Percentiles rank a stretch among this genome's conserved stretches.
phyloP scores from a whole-genome alignment of 2,888 invertebrate species.

The Plemyria rubiginata region DNA sequence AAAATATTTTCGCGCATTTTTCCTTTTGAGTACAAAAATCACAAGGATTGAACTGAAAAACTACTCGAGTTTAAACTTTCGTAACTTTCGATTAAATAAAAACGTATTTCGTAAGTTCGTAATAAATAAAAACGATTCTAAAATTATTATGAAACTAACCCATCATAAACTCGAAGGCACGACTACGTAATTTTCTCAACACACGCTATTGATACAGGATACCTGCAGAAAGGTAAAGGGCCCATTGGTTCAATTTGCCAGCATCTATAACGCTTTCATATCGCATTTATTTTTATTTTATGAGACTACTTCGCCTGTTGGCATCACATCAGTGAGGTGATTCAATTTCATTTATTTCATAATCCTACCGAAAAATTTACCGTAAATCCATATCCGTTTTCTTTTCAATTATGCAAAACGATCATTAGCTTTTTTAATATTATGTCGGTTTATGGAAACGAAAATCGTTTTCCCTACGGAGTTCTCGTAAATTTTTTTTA shows the following conservation, averaged over 20 bases:
- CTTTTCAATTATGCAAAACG: slow-evolving; percentile 12
- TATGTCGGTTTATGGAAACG: background rate
- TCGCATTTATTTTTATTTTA: slow-evolving; percentile 41
- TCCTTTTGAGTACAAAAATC: too few species aligned
- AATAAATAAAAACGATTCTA: too few species aligned
- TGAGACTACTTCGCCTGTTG: slow-evolving; percentile 20
- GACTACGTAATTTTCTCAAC: slow-evolving; percentile 13
- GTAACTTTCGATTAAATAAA: too few species aligned
- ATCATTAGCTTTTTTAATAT: slow-evolving; percentile 4
- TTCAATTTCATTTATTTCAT: slow-evolving; percentile 40
- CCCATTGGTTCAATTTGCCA: slow-evolving; percentile 27
- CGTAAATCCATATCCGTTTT: slow-evolving; percentile 3
- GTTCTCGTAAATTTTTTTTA: too few species aligned
- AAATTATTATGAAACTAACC: too few species aligned
- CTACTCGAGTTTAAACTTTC: too few species aligned
- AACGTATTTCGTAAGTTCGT: too few species aligned
- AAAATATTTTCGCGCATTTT: too few species aligned
- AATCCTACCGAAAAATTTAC: slow-evolving; percentile 25
- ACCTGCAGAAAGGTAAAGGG: slow-evolving; percentile 19
- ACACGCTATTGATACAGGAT: slow-evolving; percentile 14
- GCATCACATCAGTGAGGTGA: slow-evolving; percentile 28
- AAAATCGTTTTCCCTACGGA: background rate
- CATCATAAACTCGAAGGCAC: background rate
- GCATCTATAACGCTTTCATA: slow-evolving; percentile 30
- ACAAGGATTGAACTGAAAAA: too few species aligned